Conservation (phyloP, 2,113 vertebrate species). For the Hippoglossus stenolepis region DNA sequence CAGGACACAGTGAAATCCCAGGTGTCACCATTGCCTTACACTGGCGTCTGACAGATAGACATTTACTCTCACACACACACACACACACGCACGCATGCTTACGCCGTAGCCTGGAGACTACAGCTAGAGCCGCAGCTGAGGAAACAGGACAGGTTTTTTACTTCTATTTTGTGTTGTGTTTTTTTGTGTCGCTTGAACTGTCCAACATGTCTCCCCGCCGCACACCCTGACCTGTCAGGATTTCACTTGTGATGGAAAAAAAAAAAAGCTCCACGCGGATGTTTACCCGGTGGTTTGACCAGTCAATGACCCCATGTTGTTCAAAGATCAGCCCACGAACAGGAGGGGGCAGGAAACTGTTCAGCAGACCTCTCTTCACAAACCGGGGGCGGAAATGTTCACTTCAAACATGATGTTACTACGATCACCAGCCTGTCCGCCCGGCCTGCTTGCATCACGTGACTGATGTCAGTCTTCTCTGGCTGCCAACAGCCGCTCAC, state of each 20-base stretch:
- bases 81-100: neutral
- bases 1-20: conserved; percentile 54
- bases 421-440: too few species aligned
- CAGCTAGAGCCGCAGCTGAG: conserved; percentile 32
- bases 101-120: conserved; percentile 23
- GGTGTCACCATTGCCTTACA: conserved; percentile 48
- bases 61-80: conserved; percentile 20
- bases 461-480: too few species aligned
- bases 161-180: neutral
- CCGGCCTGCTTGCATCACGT: too few species aligned
- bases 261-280: neutral
- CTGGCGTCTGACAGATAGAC: conserved; percentile 37
- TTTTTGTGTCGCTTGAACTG: conserved; percentile 15
- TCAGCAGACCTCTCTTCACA: neutral
- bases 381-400: too few species aligned
- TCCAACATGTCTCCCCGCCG: conserved; percentile 25
- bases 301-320: neutral
- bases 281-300: conserved; percentile 19
- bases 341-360: conserved; percentile 3
- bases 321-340: conserved; percentile 4
- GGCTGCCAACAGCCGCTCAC: too few species aligned
- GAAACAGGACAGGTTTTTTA: conserved; percentile 36
- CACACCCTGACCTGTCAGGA: neutral
- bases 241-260: neutral
- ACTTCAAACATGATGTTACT: neutral